These are phyloP conservation scores for Sebastiscus tertius DNA, from an alignment of 2,797 vertebrate genomes.

Conservation along the genomic window DNA sequence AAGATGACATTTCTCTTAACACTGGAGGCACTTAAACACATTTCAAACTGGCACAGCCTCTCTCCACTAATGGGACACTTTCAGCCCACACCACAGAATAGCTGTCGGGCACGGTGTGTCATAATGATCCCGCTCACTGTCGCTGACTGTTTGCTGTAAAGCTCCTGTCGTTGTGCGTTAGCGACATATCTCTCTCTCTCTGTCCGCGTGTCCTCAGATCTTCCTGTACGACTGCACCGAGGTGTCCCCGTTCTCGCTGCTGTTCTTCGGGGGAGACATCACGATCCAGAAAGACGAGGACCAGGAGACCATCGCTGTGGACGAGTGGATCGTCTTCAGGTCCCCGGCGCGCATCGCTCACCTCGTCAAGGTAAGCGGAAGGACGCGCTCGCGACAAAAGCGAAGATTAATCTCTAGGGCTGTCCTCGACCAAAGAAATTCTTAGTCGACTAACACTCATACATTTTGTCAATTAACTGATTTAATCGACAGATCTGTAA, in stretches of 20 bases:
- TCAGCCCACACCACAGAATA: conserved; percentile 48
- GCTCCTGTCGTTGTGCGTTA: not conserved
- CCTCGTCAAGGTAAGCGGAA: conserved; percentile 89
- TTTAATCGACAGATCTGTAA: no score
- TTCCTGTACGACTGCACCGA: conserved; percentile 98
- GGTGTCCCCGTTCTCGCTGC: conserved; percentile 94
- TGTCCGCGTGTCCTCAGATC: conserved; percentile 82
- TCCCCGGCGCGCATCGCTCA: conserved; percentile 95
- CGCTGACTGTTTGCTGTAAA: conserved; percentile 19
- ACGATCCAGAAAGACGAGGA: conserved; percentile 94
- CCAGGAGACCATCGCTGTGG: conserved; percentile 96
- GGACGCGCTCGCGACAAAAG: no score
- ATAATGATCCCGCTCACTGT: conserved; percentile 33
- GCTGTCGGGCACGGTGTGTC: conserved; percentile 47
- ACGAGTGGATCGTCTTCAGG: conserved; percentile 97
- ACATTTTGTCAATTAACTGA: no score
- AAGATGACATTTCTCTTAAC: conserved; percentile 68
- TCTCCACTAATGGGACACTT: conserved; percentile 69
- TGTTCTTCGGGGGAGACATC: conserved; percentile 98
- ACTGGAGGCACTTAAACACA: conserved; percentile 53
- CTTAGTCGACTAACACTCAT: no score
- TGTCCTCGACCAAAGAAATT: no score
- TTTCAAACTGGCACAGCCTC: conserved; percentile 42
- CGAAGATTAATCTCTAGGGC: no score
- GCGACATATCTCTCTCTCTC: conserved; percentile 9